Base-by-base conservation (phyloP, 2,797 vertebrate species). In the Gallinago nigripennis region DNA sequence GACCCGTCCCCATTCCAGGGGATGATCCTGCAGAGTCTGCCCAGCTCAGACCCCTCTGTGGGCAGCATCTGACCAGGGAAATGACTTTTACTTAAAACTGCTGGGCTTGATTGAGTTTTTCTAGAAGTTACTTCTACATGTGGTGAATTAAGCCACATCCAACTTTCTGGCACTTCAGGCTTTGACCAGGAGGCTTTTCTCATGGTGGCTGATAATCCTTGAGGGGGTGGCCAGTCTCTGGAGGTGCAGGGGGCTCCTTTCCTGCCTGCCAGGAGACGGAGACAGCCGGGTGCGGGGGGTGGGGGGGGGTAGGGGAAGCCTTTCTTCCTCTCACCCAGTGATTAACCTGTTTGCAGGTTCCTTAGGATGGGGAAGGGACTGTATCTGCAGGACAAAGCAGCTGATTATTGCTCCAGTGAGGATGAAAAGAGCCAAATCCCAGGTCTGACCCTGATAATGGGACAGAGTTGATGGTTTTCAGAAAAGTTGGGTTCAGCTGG, bases 1-100 rank as follows among this genome's bases (percentile, higher is more conserved):
- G 43, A 58, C 17, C 18, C 1, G 1, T 24, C 11, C 41, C 50
- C 1, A 7, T 56, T 28, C 56, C 70, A 7, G 78, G 57, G 43
- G 71, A 61, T 86, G 92, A 18, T 73, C 79, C 70, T 48, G 73
- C 51, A 5, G 88, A 23, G 1, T 50, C 48, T 66, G 73, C 51
- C 37, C 16, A 11, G 25, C 85, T 31, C 21, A 0, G 12, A 28
- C 12, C 16, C 54, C 50, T 27, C 68, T 8, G 41, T 0, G 3
- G 86, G 56, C 46, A 25, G 17, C 2, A 24, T 5, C 82, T 4
- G 0, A 30, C 1, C 9, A 1, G 54, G 37, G 33, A 51, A 8
- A n/a, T 6, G 33, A 41, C 31, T 94, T 87, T 85, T 70, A 90
- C 45, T 92, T 95, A 90, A 73, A 91, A 43, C 39, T 1, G 19